phyloP scores from a whole-genome alignment of 2,797 vertebrate species.

The Manis pentadactyla region DNA sequence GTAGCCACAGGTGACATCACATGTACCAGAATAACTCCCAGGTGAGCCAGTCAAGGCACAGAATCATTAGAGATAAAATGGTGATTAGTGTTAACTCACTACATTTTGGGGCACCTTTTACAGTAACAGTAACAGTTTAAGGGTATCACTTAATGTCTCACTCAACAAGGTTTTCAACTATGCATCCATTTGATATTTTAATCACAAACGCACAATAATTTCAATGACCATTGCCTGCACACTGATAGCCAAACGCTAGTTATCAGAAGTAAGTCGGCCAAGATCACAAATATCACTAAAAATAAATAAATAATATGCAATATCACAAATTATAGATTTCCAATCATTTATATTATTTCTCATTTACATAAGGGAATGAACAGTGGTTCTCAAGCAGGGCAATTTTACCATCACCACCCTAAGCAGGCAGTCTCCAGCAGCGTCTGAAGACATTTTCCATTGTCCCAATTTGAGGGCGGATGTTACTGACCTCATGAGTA shows the following conservation, averaged over 20 bases:
- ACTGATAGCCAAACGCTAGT: not conserved
- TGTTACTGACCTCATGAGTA: not conserved
- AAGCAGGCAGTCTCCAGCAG: not conserved
- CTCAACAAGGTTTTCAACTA: not conserved
- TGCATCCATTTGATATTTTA: not conserved
- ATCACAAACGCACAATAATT: slow-evolving; percentile 1
- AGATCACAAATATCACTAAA: slow-evolving; percentile 12
- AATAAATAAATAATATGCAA: not conserved
- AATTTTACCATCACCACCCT: not conserved
- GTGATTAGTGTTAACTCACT: not conserved
- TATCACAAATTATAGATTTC: slow-evolving; percentile 22
- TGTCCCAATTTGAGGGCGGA: not conserved
- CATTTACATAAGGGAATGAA: not conserved
- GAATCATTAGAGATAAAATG: not conserved
- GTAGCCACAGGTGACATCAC: not conserved
- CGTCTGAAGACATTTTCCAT: not conserved
- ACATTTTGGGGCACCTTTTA: not conserved
- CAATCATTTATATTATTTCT: slow-evolving; percentile 15
- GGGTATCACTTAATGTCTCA: not conserved
- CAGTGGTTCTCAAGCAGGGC: not conserved
- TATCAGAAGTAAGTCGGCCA: not conserved
- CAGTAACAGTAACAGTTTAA: not conserved
- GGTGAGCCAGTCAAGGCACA: not conserved
- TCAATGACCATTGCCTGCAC: not conserved
- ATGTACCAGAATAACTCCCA: not conserved